Percentiles rank a stretch among this genome's conserved stretches.
Evolutionary conservation across 2,797 vertebrate species (phyloP).

Genomic region (Pseudochaenichthys georgianus): DNA sequence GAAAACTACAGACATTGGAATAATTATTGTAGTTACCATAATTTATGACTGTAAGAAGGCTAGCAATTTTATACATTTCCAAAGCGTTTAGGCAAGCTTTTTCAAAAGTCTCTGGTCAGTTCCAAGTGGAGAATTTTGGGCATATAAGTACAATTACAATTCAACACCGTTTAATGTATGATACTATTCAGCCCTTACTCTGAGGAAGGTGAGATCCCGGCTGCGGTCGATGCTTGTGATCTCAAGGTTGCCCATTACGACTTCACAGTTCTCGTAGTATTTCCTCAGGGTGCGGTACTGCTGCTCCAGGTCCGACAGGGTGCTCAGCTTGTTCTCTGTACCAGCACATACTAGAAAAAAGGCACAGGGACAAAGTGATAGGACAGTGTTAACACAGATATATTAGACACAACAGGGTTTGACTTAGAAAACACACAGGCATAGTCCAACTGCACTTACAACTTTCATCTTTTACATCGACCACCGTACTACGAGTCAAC

Average conservation of each 20-base stretch:
- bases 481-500: neutral
- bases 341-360: conserved; percentile 90
- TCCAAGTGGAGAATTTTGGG: neutral
- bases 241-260: conserved; percentile 98
- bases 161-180: neutral
- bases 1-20: neutral
- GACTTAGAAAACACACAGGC: neutral
- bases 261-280: conserved; percentile 98
- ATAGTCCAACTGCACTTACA: neutral
- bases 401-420: neutral
- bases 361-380: conserved; percentile 24
- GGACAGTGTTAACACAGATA: conserved; percentile 14
- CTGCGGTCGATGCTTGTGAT: conserved; percentile 98
- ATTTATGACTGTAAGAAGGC: neutral
- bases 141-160: neutral
- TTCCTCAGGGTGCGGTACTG: conserved; percentile 96
- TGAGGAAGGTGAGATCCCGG: conserved; percentile 94
- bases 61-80: neutral
- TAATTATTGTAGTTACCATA: too few relatives aligned
- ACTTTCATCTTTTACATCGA: neutral
- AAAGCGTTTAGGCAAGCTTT: neutral
- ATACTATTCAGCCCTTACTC: conserved; percentile 81
- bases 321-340: conserved; percentile 97
- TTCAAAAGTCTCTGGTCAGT: neutral
- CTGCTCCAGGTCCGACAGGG: conserved; percentile 95